A percentile compares a stretch with the other conserved stretches of the same genome.
These are phyloP conservation scores for Microctenopoma stevenorrisi DNA, from an alignment of 2,797 vertebrate genomes.

Conservation along the genomic window DNA sequence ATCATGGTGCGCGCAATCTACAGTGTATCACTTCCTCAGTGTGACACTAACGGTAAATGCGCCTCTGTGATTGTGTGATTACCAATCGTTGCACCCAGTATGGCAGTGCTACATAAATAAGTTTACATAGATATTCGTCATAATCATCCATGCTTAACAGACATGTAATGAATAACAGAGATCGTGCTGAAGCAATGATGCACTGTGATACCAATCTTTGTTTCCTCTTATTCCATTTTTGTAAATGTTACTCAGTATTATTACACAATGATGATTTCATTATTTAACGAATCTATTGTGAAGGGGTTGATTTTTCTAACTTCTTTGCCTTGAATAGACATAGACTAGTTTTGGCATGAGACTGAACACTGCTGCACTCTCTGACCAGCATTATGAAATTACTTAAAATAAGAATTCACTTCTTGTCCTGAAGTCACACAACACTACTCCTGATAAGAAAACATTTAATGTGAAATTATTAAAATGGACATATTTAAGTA, in stretches of 20 bases:
- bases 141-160: slow-evolving; percentile 9
- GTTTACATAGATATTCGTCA: slow-evolving; percentile 2
- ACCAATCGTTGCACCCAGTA: slow-evolving; percentile 12
- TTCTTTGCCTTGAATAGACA: neutral
- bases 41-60: slow-evolving; percentile 27
- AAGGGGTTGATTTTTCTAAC: neutral
- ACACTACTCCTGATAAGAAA: too few relatives aligned
- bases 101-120: slow-evolving; percentile 30
- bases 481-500: too few relatives aligned
- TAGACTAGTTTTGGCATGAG: too few relatives aligned
- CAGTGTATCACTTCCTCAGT: slow-evolving; percentile 17
- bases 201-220: neutral
- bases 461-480: too few relatives aligned
- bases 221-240: neutral
- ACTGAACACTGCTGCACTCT: too few relatives aligned
- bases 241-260: neutral
- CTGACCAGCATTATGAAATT: too few relatives aligned
- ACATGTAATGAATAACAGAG: slow-evolving; percentile 1
- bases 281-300: neutral
- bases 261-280: neutral
- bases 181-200: neutral
- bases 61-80: slow-evolving; percentile 21
- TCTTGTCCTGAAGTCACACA: too few relatives aligned
- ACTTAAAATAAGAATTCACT: too few relatives aligned
- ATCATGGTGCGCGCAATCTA: slow-evolving; percentile 35